A percentile compares a stretch with the other conserved stretches of the same genome.
These are phyloP conservation scores for Sialia sialis DNA, from an alignment of 2,113 vertebrate genomes.

Conservation along the genomic window DNA sequence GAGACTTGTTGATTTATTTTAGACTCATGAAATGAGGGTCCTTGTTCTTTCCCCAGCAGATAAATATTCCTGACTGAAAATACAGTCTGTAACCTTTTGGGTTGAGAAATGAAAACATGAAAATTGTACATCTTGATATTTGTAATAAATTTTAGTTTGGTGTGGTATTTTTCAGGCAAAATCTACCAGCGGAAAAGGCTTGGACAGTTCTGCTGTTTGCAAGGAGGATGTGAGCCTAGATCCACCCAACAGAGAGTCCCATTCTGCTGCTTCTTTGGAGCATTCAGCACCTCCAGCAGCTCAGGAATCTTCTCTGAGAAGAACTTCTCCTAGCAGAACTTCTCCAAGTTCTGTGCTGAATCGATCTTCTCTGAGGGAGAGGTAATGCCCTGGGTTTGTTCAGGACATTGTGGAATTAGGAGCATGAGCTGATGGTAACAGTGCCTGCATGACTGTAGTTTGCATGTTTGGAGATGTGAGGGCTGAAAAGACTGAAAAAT, in stretches of 20 bases:
- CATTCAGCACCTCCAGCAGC: conserved; percentile 58
- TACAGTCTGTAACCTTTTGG: neutral
- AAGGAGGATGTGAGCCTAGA: conserved; percentile 40
- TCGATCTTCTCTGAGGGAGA: conserved; percentile 83
- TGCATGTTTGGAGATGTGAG: neutral
- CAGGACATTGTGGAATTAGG: neutral
- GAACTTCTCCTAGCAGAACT: conserved; percentile 14
- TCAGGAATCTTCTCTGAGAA: conserved; percentile 64
- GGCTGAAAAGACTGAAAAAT: neutral
- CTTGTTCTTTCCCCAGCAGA: neutral
- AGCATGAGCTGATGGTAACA: neutral
- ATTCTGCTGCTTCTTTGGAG: conserved; percentile 24
- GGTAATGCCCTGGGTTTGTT: conserved; percentile 70
- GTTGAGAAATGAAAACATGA: neutral
- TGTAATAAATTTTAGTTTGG: neutral
- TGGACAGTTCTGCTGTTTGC: conserved; percentile 45
- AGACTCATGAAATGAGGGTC: neutral
- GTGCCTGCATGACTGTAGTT: neutral
- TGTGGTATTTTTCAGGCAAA: conserved; percentile 60
- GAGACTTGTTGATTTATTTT: neutral
- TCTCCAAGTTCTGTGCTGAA: conserved; percentile 71
- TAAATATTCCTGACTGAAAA: neutral
- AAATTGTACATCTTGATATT: neutral
- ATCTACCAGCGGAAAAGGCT: conserved; percentile 43
- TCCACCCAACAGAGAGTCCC: neutral